phyloP scores from a whole-genome alignment of 2,888 invertebrate species.

The Limenitis camilla region DNA sequence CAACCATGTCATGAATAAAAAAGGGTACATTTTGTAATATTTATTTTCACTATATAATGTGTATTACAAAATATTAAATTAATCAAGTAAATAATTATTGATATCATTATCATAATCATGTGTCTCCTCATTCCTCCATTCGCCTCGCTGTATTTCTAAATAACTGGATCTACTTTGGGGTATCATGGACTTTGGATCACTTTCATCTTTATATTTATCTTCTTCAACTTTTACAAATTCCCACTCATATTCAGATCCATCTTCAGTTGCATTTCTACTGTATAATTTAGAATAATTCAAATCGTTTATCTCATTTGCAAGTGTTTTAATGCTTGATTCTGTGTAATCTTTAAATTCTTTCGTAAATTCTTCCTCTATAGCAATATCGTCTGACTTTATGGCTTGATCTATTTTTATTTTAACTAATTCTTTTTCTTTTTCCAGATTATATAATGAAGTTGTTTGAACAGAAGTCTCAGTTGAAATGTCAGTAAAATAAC shows the following conservation, averaged over 20 bases:
- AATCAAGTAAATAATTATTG: conserved; percentile 32
- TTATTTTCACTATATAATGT: background rate
- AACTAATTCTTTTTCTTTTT: background rate
- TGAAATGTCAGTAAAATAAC: background rate
- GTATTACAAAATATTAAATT: background rate
- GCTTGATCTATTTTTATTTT: conserved; percentile 6
- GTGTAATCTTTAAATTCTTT: conserved; percentile 18
- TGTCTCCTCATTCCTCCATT: conserved; percentile 40
- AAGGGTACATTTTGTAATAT: too few species aligned
- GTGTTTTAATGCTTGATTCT: conserved; percentile 15
- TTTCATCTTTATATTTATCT: conserved; percentile 9
- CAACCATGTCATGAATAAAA: too few species aligned
- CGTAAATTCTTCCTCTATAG: conserved; percentile 30
- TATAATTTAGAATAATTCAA: conserved; percentile 6
- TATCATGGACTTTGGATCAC: conserved; percentile 33
- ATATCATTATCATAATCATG: conserved; percentile 37
- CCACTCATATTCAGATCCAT: conserved; percentile 19
- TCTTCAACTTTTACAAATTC: conserved; percentile 24
- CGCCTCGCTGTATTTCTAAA: conserved; percentile 43
- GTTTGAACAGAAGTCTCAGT: background rate
- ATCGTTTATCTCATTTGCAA: conserved; percentile 14
- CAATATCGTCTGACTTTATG: conserved; percentile 26
- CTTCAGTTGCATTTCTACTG: conserved; percentile 7
- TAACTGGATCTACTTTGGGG: conserved; percentile 41
- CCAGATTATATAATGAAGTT: background rate